Percentiles rank a stretch among this genome's conserved stretches.
Conservation (phyloP, 2,797 vertebrate genomes). For the Coranthus polyacanthus region DNA sequence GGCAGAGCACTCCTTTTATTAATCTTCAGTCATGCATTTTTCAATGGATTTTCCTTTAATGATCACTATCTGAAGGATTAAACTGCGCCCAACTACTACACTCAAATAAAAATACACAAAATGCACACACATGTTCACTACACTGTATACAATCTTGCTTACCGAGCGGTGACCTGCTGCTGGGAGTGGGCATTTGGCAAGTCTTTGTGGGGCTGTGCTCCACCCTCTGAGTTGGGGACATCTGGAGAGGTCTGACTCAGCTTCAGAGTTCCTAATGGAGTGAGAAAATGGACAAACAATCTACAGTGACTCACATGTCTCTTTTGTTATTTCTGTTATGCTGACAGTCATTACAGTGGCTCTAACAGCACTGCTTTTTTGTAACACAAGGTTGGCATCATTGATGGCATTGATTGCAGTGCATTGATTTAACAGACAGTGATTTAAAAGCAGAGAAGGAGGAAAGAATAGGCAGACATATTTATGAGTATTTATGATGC, state of each 20-base stretch:
- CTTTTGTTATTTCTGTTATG: neutral
- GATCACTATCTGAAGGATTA: neutral
- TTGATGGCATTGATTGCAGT: conserved; percentile 53
- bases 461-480: conserved; percentile 30
- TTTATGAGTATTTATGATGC: conserved; percentile 24
- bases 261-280: conserved; percentile 84
- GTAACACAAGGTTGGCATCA: conserved; percentile 12
- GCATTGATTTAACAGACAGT: conserved; percentile 51
- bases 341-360: neutral
- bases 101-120: neutral
- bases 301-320: conserved; percentile 18
- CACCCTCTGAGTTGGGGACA: conserved; percentile 84
- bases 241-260: conserved; percentile 93
- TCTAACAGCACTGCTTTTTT: conserved; percentile 18
- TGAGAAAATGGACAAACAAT: neutral
- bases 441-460: conserved; percentile 45
- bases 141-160: conserved; percentile 33
- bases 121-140: neutral
- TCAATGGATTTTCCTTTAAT: neutral
- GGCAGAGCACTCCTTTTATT: neutral
- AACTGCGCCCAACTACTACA: neutral
- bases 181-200: conserved; percentile 91
- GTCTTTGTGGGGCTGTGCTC: conserved; percentile 83
- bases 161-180: conserved; percentile 89
- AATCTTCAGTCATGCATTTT: neutral